Evolutionary conservation across 1,140 invertebrate species (phyloP).

Genomic region (Portunus trituberculatus): DNA sequence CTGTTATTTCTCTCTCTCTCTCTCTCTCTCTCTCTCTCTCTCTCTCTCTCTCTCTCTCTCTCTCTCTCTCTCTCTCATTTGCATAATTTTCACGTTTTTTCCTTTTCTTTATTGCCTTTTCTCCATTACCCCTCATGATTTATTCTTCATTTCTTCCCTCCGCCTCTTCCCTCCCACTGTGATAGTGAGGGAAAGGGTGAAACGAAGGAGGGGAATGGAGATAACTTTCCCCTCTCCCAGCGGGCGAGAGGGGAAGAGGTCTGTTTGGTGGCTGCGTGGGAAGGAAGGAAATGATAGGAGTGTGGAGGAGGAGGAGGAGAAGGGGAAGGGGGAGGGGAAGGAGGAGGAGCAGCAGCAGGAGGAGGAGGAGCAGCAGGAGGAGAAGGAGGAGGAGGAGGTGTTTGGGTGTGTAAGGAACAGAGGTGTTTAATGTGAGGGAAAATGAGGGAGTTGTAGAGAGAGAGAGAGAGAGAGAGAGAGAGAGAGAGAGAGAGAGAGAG

Average conservation of each 20-base stretch:
- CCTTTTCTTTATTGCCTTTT: too few relatives aligned
- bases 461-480: too few relatives aligned
- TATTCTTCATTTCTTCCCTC: too few relatives aligned
- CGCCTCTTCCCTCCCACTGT: too few relatives aligned
- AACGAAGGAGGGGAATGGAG: neutral
- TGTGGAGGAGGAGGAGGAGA: neutral
- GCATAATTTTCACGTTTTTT: too few relatives aligned
- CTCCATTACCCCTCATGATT: too few relatives aligned
- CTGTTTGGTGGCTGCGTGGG: neutral
- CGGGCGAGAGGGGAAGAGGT: neutral
- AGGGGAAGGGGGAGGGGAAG: neutral
- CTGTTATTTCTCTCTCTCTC: neutral
- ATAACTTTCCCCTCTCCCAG: neutral
- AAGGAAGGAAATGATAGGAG: slow-evolving; percentile 30
- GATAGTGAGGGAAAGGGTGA: neutral
- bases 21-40: too few relatives aligned
- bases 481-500: too few relatives aligned
- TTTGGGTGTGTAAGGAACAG: neutral
- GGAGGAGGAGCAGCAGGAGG: neutral
- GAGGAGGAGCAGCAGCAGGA: neutral
- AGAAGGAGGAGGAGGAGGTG: neutral
- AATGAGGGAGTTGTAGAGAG: neutral
- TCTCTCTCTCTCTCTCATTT: too few relatives aligned
- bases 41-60: too few relatives aligned
- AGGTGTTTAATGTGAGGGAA: too few relatives aligned